Evolutionary conservation across 2,797 vertebrate genomes (phyloP), one percentile per base, ranked within the genome.

Genomic region (Xyrichtys novacula): DNA sequence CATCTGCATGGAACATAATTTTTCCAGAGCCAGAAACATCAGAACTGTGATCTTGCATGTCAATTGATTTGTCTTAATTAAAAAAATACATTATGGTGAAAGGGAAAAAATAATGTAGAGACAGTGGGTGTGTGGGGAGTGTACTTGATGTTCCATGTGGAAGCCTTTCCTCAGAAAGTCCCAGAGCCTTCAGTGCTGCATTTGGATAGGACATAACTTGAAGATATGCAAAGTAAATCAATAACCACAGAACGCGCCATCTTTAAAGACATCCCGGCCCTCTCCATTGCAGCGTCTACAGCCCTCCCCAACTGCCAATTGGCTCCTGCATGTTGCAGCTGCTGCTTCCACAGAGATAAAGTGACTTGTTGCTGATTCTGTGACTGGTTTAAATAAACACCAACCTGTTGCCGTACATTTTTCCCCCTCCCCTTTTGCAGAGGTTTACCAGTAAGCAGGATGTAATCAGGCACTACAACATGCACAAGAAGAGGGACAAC

Each of bases 391-490:
- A 87, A 88, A 90, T 88, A 90, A 90, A 89, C 86, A 79, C 78
- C 86, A 92, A 94, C 93, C 89, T 93, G 91, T 93, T 91, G 88
- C 90, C 78, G 66, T 92, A 81, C 88, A 83, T 85, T 77, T 74
- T n/a, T 39, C 56, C 72, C 43, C 47, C 55, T 39, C 49, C 69
- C 71, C 25, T 84, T 86, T 90, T 90, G 90, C 97, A 99, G 98
- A 96, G 98, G 91, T 99, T 99, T 94, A 99, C 98, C 56, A 99
- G 98, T 92, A 99, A 99, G 90, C 98, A 99, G 94, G 98, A 99
- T 38, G 98, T 99, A 89, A 99, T 99, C 90, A 96, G 98, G 82
- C 98, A 99, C 92, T 99, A 99, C 95, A 99, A 99, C 95, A 99
- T 99, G 98, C 98, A 99, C 94, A 99, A 99, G 96, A 99, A 99